Base-by-base conservation (phyloP, 2,797 vertebrate genomes). In the Threskiornis aethiopicus region DNA sequence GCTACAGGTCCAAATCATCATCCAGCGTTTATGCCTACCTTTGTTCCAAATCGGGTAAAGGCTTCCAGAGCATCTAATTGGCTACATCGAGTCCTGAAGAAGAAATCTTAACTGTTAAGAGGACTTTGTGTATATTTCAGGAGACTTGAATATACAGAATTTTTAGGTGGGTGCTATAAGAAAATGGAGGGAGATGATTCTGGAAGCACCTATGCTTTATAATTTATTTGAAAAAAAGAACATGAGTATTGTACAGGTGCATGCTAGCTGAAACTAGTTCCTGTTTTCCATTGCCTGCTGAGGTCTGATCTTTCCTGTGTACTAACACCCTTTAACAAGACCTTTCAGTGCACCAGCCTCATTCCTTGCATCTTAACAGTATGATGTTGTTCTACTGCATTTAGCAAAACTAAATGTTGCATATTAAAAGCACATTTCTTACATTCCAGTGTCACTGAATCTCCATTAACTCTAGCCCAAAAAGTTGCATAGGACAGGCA, bases 341-440 rank as follows among this genome's bases (percentile, higher is more conserved):
- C 35, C 52, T 64, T 49, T 29, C 57, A 61, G 37, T 75, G 62
- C 77, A 24, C 26, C 44, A 61, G 20, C 51, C 79, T 46, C 64
- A 24, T 55, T 85, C 72, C 37, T 70, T 61, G 5, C 66, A 39
- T 66, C 66, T 28, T 59, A 69, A 29, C 20, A 25, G 16, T 59
- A 54, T 16, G 13, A 16, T 80, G 72, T 91, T 80, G 71, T 82
- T 79, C 51, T 31, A 26, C 28, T 55, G 31, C 69, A 47, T 79
- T 82, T 49, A 94, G 64, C 83, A 86, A 71, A 84, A 83, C 35
- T 66, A 65, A 61, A 26, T 41, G 41, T 1, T 54, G 13, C 42
- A 7, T 55, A 92, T 92, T 96, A 95, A 96, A 96, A 94, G 28
- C 17, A 39, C 35, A 28, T 89, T 93, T 96, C 70, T 82, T 72